Percentiles rank a stretch among this genome's conserved stretches.
Conservation (phyloP, 2,888 invertebrate genomes). For the Lumbricus terrestris region DNA sequence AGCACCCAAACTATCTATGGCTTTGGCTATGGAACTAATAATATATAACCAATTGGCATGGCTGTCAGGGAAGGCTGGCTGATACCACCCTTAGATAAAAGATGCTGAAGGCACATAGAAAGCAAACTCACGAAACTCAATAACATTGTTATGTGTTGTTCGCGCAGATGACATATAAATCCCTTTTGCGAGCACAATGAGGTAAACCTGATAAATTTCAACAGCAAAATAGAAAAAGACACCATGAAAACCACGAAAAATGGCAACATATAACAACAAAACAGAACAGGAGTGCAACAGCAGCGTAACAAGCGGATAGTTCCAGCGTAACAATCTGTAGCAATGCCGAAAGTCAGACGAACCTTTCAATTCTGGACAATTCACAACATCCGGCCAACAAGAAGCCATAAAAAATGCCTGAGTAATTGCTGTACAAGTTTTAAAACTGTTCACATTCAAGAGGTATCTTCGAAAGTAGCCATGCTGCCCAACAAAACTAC, state of each 20-base stretch:
- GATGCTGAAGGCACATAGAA: neutral
- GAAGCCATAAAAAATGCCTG: neutral
- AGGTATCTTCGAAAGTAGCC: neutral
- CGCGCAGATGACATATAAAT: neutral
- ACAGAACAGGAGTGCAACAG: neutral
- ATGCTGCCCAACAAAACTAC: neutral
- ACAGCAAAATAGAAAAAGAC: no score
- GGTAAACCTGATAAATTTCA: no score
- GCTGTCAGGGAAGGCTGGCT: neutral
- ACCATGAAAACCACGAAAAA: no score
- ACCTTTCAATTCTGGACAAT: neutral
- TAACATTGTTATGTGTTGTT: neutral
- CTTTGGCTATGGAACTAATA: no score
- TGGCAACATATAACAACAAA: no score
- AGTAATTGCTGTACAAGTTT: neutral
- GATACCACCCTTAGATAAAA: neutral
- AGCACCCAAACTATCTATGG: no score
- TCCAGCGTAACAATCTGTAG: neutral
- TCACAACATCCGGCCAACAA: neutral
- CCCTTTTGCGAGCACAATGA: no score
- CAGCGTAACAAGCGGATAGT: neutral
- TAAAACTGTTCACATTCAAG: conserved; percentile 3
- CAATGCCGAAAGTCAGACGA: neutral
- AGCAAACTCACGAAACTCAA: neutral
- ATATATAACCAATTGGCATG: no score